A percentile compares a stretch with the other conserved stretches of the same genome.
Evolutionary conservation across 2,888 invertebrate species (phyloP).

Genomic region (Agrochola lychnidis): DNA sequence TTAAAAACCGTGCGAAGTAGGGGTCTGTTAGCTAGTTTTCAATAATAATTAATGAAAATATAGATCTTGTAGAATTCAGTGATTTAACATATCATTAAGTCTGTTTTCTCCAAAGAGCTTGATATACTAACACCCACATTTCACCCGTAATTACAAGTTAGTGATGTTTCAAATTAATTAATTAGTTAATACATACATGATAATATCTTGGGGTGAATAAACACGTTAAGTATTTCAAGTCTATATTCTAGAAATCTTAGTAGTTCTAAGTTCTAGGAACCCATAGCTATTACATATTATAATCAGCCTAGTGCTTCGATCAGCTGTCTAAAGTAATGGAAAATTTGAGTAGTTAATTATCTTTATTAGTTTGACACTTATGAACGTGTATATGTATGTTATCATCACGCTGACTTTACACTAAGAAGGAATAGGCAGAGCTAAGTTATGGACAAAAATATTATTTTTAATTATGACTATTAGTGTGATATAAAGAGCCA

Average conservation of each 20-base stretch:
- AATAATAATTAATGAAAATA: background rate
- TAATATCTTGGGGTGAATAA: background rate
- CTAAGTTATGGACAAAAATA: too few relatives aligned
- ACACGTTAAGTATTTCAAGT: background rate
- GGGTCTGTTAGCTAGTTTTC: background rate
- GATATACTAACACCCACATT: background rate
- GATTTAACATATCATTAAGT: background rate
- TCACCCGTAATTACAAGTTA: conserved; percentile 3
- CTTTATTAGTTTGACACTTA: background rate
- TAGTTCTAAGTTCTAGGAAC: background rate
- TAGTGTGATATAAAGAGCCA: background rate
- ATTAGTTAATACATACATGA: background rate
- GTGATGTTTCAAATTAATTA: conserved; percentile 3
- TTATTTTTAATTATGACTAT: background rate
- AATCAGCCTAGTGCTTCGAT: conserved; percentile 6
- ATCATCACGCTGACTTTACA: background rate
- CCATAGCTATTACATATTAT: background rate
- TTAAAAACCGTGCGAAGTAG: background rate
- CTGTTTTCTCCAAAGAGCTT: too few relatives aligned
- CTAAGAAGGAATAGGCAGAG: background rate
- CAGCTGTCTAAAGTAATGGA: background rate
- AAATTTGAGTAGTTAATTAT: conserved; percentile 12
- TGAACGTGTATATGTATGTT: background rate
- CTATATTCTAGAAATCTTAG: background rate
- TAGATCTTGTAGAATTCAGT: background rate